phyloP scores from a whole-genome alignment of 2,113 vertebrate genomes.

The Amphiprion percula region DNA sequence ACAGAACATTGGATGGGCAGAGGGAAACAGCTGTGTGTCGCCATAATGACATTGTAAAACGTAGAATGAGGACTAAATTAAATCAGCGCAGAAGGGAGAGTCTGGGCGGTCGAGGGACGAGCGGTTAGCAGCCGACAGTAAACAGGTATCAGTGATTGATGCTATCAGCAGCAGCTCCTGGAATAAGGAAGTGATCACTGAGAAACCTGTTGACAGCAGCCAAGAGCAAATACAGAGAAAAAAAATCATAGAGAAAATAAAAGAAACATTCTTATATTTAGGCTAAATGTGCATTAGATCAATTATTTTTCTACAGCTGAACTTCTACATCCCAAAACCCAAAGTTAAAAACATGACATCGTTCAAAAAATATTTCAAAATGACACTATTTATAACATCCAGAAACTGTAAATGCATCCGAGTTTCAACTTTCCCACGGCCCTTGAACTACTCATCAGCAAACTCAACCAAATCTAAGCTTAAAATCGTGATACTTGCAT shows the following conservation, averaged over 20 bases:
- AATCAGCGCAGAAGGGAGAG: constrained; percentile 58
- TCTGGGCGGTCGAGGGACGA: constrained; percentile 40
- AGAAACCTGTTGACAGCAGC: constrained; percentile 21
- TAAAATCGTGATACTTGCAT: no score
- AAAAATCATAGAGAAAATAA: not conserved
- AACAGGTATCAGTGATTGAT: constrained; percentile 65
- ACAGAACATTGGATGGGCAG: constrained; percentile 39
- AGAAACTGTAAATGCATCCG: no score
- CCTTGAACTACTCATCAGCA: no score
- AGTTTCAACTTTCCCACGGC: no score
- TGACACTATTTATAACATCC: no score
- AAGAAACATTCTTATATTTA: not conserved
- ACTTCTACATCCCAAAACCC: no score
- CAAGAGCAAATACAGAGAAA: not conserved
- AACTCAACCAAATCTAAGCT: no score
- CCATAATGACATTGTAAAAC: constrained; percentile 70
- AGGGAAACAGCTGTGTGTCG: constrained; percentile 49
- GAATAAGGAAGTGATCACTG: constrained; percentile 16
- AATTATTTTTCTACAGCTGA: no score
- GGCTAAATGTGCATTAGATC: no score
- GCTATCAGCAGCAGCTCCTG: constrained; percentile 44
- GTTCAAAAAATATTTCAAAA: no score
- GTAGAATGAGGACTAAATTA: constrained; percentile 65
- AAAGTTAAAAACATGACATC: no score
- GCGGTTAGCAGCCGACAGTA: constrained; percentile 55